Base-by-base conservation (phyloP, 1,140 invertebrate genomes). In the Lanistes nyassanus region DNA sequence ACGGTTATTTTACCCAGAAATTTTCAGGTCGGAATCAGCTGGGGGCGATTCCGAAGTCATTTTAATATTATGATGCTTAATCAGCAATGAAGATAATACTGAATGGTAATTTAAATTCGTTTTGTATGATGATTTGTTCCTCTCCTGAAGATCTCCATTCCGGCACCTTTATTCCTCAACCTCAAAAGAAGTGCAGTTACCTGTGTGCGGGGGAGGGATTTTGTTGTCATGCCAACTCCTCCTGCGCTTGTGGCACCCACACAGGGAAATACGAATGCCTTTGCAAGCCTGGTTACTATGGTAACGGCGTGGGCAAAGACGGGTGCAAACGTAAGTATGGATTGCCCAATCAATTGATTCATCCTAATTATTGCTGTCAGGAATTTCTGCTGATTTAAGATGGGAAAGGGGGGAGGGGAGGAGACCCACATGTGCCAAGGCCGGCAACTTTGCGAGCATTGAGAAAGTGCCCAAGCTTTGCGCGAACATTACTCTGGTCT, bases 231-330 rank as follows among this genome's bases (percentile, higher is more conserved):
- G 78, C 85, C 29, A 87, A 89, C 62, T 93, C 93, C 21, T 85
- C 88, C 6, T 94, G 93, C 82, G 90, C 90, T 16, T 94, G 93
- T 85, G 93, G 93, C 0, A 93, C 92, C 5, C 90, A 92, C 34
- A 93, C 92, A 3, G 93, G 93, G 3, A 92, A 93, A 76, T 94
- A 93, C 84, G 90, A 92, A 31, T 94, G 93, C 80, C 85, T 93
- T 9, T 94, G 93, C 82, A 89, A 90, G 31, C 83, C 89, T 7
- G 94, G 93, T 26, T 93, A 91, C 80, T 94, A 92, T 85, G 94
- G 94, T 37, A 91, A 91, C 34, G 94, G 93, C 6, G 81, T 94
- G 0, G 85, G 83, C n/a, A 77, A 74, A 79, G 91, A 90, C 47
- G 91, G 91, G 36, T 94, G 93, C 80, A 88, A 90, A 74, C 89